Conservation (phyloP, 2,113 vertebrate species). For the Dromas ardeola region DNA sequence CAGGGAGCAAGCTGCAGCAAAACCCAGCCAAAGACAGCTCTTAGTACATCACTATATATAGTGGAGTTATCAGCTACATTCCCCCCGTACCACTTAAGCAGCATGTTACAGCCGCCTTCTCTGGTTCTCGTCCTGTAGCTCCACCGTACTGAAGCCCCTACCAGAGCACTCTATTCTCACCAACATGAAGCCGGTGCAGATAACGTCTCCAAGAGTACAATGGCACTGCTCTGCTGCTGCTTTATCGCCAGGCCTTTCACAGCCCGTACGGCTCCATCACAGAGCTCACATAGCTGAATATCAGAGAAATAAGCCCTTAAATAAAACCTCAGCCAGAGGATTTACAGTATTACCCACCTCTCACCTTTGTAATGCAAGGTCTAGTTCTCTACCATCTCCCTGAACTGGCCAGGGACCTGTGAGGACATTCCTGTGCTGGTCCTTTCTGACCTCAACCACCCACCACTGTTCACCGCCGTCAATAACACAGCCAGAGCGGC, state of each 20-base stretch:
- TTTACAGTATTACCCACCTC: neutral
- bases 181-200: fast-evolving
- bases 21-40: neutral
- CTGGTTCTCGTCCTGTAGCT: neutral
- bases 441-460: neutral
- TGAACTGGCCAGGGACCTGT: fast-evolving
- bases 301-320: neutral
- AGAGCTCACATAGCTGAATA: neutral
- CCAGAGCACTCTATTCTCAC: neutral
- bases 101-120: fast-evolving
- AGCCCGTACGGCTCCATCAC: fast-evolving
- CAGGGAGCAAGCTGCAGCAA: neutral
- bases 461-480: neutral
- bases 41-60: neutral
- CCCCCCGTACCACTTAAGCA: neutral
- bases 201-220: neutral
- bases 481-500: neutral
- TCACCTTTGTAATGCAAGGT: neutral
- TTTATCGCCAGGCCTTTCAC: neutral
- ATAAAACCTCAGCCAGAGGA: neutral
- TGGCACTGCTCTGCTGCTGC: neutral
- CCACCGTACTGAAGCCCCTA: fast-evolving
- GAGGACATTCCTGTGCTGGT: fast-evolving
- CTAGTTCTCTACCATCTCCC: neutral
- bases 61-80: neutral